These are phyloP conservation scores for Aldrovandia affinis DNA, from an alignment of 2,797 vertebrate genomes.

Conservation along the genomic window DNA sequence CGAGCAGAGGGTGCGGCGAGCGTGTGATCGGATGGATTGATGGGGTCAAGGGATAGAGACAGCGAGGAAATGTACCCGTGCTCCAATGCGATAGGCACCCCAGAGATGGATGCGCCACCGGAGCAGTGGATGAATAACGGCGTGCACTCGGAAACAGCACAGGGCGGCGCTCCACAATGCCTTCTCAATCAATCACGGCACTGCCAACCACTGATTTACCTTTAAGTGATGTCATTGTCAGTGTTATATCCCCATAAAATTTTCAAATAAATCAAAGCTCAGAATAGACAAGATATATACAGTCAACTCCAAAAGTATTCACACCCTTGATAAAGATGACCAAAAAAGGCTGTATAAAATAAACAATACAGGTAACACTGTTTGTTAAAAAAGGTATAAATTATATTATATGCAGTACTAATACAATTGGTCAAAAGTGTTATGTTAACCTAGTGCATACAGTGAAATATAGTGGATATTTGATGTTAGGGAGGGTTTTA, in stretches of 20 bases:
- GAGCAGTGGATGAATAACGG: not conserved
- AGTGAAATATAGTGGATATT: no score
- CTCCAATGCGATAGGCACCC: slow-evolving; percentile 11
- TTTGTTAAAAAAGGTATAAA: no score
- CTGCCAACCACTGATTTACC: no score
- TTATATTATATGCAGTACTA: no score
- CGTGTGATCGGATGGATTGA: not conserved
- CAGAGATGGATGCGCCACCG: not conserved
- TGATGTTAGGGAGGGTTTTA: no score
- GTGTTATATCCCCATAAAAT: not conserved
- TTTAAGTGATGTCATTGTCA: no score
- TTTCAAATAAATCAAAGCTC: not conserved
- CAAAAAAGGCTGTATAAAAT: no score
- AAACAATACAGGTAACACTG: no score
- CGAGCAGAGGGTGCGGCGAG: not conserved
- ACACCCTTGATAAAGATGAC: no score
- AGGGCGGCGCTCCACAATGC: not conserved
- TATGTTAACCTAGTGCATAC: no score
- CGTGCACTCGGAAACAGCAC: slow-evolving; percentile 10
- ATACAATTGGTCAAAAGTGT: no score
- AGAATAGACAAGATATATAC: not conserved
- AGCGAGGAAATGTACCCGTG: slow-evolving; percentile 6
- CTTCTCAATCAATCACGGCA: not conserved
- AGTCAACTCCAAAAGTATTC: no score
- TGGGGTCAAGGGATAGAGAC: not conserved